Conservation (phyloP, 2,888 invertebrate genomes). For the Gymnosoma rotundatum region DNA sequence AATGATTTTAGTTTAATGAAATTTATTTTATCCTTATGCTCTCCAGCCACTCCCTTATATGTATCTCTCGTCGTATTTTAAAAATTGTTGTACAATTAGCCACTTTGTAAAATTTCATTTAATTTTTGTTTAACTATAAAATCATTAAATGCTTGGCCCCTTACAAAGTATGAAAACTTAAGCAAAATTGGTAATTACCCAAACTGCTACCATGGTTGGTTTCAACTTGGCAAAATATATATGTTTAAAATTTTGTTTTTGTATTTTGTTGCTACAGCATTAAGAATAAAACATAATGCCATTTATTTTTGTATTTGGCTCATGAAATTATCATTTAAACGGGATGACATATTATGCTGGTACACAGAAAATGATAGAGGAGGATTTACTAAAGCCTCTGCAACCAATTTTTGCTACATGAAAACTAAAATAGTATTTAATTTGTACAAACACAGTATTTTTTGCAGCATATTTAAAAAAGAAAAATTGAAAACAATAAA, state of each 20-base stretch:
- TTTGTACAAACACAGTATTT: constrained; percentile 12
- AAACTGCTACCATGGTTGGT: constrained; percentile 25
- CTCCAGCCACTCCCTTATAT: background rate
- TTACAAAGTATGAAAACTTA: background rate
- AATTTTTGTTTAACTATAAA: constrained; percentile 39
- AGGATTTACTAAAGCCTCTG: constrained; percentile 2
- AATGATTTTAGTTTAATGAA: constrained; percentile 51
- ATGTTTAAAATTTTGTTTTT: constrained; percentile 11
- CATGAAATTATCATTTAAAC: constrained; percentile 67
- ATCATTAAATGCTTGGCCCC: background rate
- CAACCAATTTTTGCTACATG: constrained; percentile 58
- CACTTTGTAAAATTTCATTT: constrained; percentile 55
- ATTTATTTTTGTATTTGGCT: constrained; percentile 58
- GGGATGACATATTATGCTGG: constrained; percentile 53
- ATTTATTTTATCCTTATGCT: constrained; percentile 51
- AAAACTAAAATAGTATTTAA: constrained; percentile 35
- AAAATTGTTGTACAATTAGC: constrained; percentile 10
- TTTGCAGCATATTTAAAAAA: background rate
- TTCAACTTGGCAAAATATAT: background rate
- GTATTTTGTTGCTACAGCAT: background rate
- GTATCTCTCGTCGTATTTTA: background rate
- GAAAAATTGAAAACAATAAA: background rate
- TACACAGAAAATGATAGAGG: background rate
- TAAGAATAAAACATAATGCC: background rate
- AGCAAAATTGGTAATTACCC: constrained; percentile 39